Base-by-base conservation (phyloP, 2,888 invertebrate species). In the Blera fallax region DNA sequence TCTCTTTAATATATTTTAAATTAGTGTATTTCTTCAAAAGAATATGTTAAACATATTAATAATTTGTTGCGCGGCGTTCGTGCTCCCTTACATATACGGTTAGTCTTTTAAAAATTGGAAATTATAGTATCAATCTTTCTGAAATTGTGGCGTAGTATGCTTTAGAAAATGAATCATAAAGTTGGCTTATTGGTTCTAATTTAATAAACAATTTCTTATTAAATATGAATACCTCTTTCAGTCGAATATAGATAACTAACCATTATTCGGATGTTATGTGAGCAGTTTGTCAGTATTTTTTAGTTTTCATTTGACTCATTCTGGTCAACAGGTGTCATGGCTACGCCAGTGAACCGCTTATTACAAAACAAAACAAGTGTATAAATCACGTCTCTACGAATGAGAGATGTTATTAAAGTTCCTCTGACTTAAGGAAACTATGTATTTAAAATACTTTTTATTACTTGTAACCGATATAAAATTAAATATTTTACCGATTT, bases 311-410 rank as follows among this genome's bases (percentile, higher is more conserved):
- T 18, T 18, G 29, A 43, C 7, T 56, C 0, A 32, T 14, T 21
- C 32, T 56, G 27, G 18, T 43, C 83, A 84, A 84, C 83, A 84
- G 73, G 83, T 84, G 83, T 79, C 73, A 79, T 79, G 62, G 62
- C 54, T 70, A 69, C 78, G 16, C 16, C 54, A 43, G 27, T 40
- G 40, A 21, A 2, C 21, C 65, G 50, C 24, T 64, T 60, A 14
- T 5, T 43, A 18, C 52, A 11, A 74, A 74, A 74, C 50, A 54
- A 73, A 43, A 43, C 43, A 56, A 45, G 24, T 50, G 50, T 3
- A 4, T 2, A n/a, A n/a, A n/a, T n/a, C n/a, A n/a, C n/a, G n/a
- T n/a, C n/a, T n/a, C n/a, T n/a, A n/a, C n/a, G n/a, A n/a, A n/a
- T n/a, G n/a, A n/a, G n/a, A n/a, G n/a, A n/a, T n/a, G n/a, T n/a